phyloP scores from a whole-genome alignment of 2,113 vertebrate genomes.

The Urocynchramus pylzowi region DNA sequence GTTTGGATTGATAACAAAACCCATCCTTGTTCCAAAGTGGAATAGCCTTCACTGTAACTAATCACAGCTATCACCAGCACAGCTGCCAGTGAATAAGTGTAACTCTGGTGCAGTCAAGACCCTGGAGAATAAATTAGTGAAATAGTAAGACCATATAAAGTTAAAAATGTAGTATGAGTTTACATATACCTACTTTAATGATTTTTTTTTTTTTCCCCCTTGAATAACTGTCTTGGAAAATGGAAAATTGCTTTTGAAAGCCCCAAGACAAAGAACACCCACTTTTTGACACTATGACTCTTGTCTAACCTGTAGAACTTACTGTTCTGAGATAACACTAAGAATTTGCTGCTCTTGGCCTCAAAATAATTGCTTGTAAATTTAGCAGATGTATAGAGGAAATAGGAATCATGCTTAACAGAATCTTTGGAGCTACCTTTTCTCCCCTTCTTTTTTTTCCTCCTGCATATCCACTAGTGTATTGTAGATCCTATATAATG shows the following conservation, averaged over 20 bases:
- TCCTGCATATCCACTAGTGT: neutral
- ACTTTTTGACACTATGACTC: neutral
- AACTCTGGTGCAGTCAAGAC: neutral
- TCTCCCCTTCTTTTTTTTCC: accelerated
- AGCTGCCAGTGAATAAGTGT: neutral
- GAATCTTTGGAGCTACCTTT: neutral
- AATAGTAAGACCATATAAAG: neutral
- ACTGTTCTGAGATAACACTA: neutral
- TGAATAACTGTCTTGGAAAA: neutral
- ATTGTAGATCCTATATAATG: neutral
- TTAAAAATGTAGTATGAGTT: neutral
- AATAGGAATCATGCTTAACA: neutral
- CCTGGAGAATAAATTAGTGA: neutral
- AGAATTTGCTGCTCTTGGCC: neutral
- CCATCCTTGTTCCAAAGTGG: neutral
- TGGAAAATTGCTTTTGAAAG: neutral
- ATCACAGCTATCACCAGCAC: neutral
- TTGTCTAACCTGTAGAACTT: neutral
- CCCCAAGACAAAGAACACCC: neutral
- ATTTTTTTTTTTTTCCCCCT: neutral
- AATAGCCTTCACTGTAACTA: neutral
- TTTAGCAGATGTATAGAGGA: neutral
- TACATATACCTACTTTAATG: neutral
- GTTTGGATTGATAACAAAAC: neutral
- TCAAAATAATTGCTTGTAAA: neutral